A percentile compares a stretch with the other conserved stretches of the same genome.
Evolutionary conservation across 1,140 invertebrate species (phyloP).

Genomic region (Ericerus pela): DNA sequence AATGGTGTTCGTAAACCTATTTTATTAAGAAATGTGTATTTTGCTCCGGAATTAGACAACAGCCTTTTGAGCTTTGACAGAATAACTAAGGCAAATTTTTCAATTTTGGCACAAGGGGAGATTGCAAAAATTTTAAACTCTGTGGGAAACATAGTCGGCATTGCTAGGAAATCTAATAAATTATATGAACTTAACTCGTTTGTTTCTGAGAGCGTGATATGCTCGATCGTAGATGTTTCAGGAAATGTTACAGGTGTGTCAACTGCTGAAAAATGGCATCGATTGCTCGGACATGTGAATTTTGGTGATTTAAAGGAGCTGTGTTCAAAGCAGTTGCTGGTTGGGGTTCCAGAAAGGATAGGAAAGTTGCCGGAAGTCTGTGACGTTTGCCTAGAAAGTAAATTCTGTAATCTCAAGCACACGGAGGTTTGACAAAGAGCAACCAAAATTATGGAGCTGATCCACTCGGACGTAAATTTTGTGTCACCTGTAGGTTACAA

Average conservation of each 20-base stretch:
- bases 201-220: no score
- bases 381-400: conserved; percentile 19
- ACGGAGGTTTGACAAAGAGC: conserved; percentile 9
- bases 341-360: neutral
- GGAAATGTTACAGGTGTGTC: neutral
- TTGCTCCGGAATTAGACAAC: no score
- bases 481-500: conserved; percentile 18
- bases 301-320: conserved; percentile 20
- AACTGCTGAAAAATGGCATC: conserved; percentile 8
- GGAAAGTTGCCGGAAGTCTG: conserved; percentile 16
- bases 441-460: conserved; percentile 19
- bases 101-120: no score
- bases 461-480: conserved; percentile 24
- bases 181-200: conserved; percentile 6
- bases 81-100: no score
- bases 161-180: no score
- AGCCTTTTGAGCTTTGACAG: no score
- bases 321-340: neutral
- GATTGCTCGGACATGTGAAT: conserved; percentile 21
- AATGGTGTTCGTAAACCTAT: no score
- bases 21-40: no score
- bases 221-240: neutral
- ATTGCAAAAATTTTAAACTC: no score
- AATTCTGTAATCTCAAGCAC: conserved; percentile 19
- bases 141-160: no score